Percentiles rank a stretch among this genome's conserved stretches.
Evolutionary conservation across 2,888 invertebrate genomes (phyloP).

Genomic region (Pterostichus niger): DNA sequence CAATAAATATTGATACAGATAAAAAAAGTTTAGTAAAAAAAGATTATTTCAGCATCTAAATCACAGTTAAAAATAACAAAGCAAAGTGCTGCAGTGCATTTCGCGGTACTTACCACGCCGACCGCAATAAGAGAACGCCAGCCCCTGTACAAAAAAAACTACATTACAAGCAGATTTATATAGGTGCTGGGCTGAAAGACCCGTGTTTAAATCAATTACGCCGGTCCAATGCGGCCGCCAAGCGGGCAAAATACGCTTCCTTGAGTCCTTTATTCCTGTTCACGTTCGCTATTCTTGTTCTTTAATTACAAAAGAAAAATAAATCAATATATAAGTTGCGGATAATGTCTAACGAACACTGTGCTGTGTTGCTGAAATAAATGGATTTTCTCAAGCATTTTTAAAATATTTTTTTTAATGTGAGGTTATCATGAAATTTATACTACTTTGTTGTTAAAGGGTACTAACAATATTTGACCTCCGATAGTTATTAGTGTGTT

Average conservation of each 20-base stretch:
- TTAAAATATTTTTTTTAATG: not conserved
- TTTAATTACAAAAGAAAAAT: slow-evolving; percentile 54
- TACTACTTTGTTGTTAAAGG: no score
- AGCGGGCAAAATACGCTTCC: slow-evolving; percentile 25
- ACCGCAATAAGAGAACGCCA: slow-evolving; percentile 56
- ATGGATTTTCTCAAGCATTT: not conserved
- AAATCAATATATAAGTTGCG: slow-evolving; percentile 52
- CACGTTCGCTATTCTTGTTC: slow-evolving; percentile 49
- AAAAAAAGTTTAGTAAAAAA: slow-evolving; percentile 18
- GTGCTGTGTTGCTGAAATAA: slow-evolving; percentile 6
- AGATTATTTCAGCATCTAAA: slow-evolving; percentile 42
- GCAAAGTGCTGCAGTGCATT: slow-evolving; percentile 53
- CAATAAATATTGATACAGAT: slow-evolving; percentile 43
- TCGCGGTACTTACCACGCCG: slow-evolving; percentile 48
- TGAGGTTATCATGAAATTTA: no score
- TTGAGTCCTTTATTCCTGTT: slow-evolving; percentile 27
- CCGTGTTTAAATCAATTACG: slow-evolving; percentile 65
- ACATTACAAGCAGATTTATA: slow-evolving; percentile 64
- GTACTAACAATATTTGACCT: no score
- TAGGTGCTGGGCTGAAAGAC: slow-evolving; percentile 56
- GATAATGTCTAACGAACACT: not conserved
- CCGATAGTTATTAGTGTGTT: no score
- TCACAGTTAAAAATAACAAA: slow-evolving; percentile 53
- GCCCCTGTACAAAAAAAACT: slow-evolving; percentile 32
- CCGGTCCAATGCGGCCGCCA: slow-evolving; percentile 13